Evolutionary conservation across 2,888 invertebrate species (phyloP), one percentile per base, ranked within the genome.

Genomic region (Gnatocerus cornutus): DNA sequence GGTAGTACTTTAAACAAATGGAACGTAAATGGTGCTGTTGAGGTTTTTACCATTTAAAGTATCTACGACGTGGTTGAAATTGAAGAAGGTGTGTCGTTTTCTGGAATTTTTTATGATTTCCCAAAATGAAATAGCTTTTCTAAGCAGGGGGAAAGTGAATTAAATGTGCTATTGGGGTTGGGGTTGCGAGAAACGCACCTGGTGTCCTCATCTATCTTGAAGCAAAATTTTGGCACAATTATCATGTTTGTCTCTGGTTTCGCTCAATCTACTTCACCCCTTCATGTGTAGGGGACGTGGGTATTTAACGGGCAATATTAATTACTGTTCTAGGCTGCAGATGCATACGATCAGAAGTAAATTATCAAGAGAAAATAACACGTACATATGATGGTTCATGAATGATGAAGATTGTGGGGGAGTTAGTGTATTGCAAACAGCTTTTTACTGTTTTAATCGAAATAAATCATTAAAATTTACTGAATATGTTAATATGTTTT

Each of bases 151-250:
- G 46, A 16, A 46, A 58, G 58, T 61, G 37, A 37, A 30, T 41
- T 41, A 41, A 41, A 41, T 27, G 14, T 16, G 21, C 14, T 37
- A 21, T 10, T 21, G 46, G 16, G 61, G 10, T 33, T 48, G 37
- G 61, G 50, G 46, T 46, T 61, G 30, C n/a, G n/a, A 46, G 13
- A 12, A 37, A 13, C 48, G 14, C 64, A 64, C 64, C 64, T 64
- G 64, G 30, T 56, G 27, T 61, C 50, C 53, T 52, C 64, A 45
- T 64, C 55, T 55, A 53, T 64, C 62, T 62, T 50, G 8, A 33
- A 10, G 9, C 39, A 12, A 62, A 37, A 45, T 52, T 45, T 55
- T 41, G 43, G 16, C 8, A 21, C 29, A 55, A 53, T 41, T 53
- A 55, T 53, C 64, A 45, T 53, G 63, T 52, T 41, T 41, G 50